These are phyloP conservation scores for Ectropis crepuscularia DNA, from an alignment of 2,888 invertebrate species.

Conservation along the genomic window DNA sequence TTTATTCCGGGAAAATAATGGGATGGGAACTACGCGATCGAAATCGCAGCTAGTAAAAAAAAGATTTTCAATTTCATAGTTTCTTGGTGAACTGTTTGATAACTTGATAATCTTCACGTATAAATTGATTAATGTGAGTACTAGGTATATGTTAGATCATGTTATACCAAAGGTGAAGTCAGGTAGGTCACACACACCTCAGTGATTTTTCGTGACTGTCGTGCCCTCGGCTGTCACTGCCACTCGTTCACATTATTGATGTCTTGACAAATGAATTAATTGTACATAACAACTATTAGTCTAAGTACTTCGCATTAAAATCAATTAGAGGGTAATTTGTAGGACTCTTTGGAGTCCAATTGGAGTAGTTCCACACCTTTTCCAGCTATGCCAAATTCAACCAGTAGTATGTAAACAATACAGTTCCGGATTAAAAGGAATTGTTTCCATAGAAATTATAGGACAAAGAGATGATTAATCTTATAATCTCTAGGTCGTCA, in stretches of 20 bases:
- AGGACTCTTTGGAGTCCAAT: too few species aligned
- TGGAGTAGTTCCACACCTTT: too few species aligned
- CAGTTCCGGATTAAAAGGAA: too few species aligned
- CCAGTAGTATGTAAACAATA: too few species aligned
- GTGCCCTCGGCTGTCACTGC: constrained; percentile 56
- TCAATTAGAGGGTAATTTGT: background rate
- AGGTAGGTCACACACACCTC: constrained; percentile 22
- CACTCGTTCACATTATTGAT: constrained; percentile 46
- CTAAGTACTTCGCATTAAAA: constrained; percentile 23
- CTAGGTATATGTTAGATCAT: constrained; percentile 1
- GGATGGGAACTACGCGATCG: too few species aligned
- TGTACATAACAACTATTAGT: constrained; percentile 30
- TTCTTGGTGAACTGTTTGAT: background rate
- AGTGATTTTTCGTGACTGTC: constrained; percentile 55
- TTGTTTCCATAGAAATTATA: too few species aligned
- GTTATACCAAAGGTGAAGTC: constrained; percentile 13
- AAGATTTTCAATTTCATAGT: too few species aligned
- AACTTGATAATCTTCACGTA: background rate
- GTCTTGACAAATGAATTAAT: constrained; percentile 58
- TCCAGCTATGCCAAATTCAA: too few species aligned
- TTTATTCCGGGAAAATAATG: too few species aligned
- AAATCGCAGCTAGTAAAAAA: too few species aligned
- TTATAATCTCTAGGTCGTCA: too few species aligned
- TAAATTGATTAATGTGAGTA: background rate
- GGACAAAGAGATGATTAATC: too few species aligned